A percentile compares a stretch with the other conserved stretches of the same genome.
These are phyloP conservation scores for Trichoplusia ni DNA, from an alignment of 1,140 invertebrate genomes.

Conservation along the genomic window DNA sequence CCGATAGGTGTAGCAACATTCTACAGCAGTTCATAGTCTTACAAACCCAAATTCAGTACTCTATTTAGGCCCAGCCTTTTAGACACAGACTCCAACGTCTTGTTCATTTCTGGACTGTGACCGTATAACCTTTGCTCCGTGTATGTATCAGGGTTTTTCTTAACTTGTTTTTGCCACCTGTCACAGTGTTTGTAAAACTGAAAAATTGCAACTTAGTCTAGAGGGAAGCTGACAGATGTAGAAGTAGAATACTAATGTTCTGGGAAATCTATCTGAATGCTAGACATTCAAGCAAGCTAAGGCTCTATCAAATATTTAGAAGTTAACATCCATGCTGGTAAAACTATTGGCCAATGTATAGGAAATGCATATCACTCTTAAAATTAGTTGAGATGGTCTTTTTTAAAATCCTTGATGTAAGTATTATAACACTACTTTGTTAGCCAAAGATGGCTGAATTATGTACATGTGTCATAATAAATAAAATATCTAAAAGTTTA, in stretches of 20 bases:
- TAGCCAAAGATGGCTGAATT: too few relatives aligned
- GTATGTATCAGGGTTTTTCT: constrained; percentile 87
- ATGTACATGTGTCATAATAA: too few relatives aligned
- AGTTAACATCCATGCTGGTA: too few relatives aligned
- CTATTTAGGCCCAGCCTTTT: constrained; percentile 83
- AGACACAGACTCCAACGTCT: constrained; percentile 83
- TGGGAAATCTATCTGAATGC: too few relatives aligned
- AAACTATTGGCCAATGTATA: too few relatives aligned
- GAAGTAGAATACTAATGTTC: not conserved
- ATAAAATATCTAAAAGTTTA: too few relatives aligned
- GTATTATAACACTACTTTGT: too few relatives aligned
- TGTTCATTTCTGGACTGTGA: constrained; percentile 82
- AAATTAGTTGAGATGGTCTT: too few relatives aligned
- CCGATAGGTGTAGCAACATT: constrained; percentile 29
- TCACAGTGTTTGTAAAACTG: constrained; percentile 92
- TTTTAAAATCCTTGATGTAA: too few relatives aligned
- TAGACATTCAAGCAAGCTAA: too few relatives aligned
- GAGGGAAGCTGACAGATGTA: constrained; percentile 38
- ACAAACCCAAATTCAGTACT: constrained; percentile 79
- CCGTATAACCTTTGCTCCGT: constrained; percentile 85
- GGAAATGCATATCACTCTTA: too few relatives aligned
- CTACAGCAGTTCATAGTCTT: constrained; percentile 38
- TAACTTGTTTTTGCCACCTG: constrained; percentile 88
- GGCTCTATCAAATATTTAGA: too few relatives aligned
- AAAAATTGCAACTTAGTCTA: constrained; percentile 68